Conservation (phyloP, 1,140 invertebrate species). For the Cryptotermes secundus region DNA sequence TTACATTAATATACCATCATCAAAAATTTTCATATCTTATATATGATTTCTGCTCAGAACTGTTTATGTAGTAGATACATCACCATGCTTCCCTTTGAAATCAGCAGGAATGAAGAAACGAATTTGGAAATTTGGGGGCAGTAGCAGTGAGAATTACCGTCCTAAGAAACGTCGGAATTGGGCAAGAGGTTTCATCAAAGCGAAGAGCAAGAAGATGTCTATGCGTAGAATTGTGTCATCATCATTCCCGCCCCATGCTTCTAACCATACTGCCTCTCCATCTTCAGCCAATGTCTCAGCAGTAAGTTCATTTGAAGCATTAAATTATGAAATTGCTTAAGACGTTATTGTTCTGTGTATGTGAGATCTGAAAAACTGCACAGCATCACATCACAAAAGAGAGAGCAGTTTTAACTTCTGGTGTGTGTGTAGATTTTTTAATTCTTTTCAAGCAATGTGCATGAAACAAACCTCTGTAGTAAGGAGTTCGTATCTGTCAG, state of each 20-base stretch:
- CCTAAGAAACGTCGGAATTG: background rate
- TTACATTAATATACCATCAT: too few relatives aligned
- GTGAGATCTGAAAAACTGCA: too few relatives aligned
- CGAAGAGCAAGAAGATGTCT: background rate
- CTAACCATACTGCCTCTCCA: background rate
- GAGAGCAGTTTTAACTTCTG: too few relatives aligned
- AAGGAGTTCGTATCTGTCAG: too few relatives aligned
- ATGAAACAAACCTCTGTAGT: too few relatives aligned
- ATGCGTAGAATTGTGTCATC: background rate
- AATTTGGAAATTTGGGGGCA: background rate
- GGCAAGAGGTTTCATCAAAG: background rate
- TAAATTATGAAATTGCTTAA: background rate
- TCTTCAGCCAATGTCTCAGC: slow-evolving; percentile 5
- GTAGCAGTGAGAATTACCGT: background rate
- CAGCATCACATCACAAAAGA: too few relatives aligned
- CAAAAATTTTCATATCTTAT: too few relatives aligned
- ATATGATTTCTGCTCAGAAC: too few relatives aligned
- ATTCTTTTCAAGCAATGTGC: too few relatives aligned
- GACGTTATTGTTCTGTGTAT: background rate
- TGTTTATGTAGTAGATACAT: background rate
- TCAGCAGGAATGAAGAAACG: background rate
- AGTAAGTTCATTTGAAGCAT: background rate
- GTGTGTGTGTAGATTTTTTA: too few relatives aligned
- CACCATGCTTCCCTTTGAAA: background rate
- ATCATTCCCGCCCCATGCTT: background rate